Evolutionary conservation across 2,888 invertebrate genomes (phyloP).

Genomic region (Digitonthophagus gazella): DNA sequence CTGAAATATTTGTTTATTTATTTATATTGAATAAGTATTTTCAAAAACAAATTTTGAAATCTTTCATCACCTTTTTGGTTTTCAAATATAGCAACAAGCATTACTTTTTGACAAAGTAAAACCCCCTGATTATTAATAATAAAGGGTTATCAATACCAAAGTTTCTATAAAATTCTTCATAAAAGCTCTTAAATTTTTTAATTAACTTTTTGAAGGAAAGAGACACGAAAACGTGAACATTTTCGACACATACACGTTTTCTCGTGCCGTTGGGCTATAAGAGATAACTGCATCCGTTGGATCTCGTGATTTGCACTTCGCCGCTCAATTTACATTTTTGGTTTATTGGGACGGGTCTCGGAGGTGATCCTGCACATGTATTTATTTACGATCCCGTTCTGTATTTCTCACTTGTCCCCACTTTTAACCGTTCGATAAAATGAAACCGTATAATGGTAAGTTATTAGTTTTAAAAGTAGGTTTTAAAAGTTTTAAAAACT

Average conservation of each 20-base stretch:
- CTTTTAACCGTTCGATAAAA: neutral
- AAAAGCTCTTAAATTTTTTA: no score
- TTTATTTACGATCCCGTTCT: neutral
- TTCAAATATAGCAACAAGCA: no score
- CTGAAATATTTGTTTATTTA: no score
- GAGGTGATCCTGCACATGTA: neutral
- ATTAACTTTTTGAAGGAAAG: no score
- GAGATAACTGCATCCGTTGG: neutral
- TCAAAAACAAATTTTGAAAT: no score
- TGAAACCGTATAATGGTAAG: neutral
- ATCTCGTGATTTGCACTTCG: neutral
- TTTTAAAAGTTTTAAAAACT: neutral
- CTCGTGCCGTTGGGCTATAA: neutral
- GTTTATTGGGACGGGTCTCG: neutral
- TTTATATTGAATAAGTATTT: no score
- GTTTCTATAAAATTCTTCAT: no score
- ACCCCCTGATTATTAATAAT: no score
- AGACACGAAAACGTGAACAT: neutral
- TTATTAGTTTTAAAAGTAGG: neutral
- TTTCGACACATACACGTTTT: neutral
- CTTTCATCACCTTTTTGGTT: no score
- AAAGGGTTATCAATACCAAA: no score
- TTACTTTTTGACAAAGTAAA: no score
- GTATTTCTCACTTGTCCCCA: neutral
- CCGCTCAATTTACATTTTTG: neutral